Conservation (phyloP, 2,113 vertebrate genomes). For the Saccopteryx leptura region DNA sequence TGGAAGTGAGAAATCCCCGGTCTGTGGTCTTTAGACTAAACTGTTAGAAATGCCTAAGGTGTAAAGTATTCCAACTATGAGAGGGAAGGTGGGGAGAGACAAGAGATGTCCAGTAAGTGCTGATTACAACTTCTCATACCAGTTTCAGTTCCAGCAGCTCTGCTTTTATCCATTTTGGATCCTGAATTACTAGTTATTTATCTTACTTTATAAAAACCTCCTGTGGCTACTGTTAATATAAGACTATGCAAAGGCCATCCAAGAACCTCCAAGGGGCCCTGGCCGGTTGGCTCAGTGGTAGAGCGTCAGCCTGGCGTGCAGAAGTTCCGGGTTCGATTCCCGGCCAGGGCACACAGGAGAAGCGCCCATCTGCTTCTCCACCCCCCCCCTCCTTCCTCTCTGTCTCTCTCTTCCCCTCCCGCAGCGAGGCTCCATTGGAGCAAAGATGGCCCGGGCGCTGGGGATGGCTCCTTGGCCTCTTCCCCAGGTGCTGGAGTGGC, state of each 20-base stretch:
- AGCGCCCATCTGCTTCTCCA: too few relatives aligned
- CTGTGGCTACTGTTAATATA: not conserved
- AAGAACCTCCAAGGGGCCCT: not conserved
- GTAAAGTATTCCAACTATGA: not conserved
- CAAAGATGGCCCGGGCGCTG: too few relatives aligned
- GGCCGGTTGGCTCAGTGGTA: too few relatives aligned
- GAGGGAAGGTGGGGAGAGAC: not conserved
- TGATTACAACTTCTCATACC: not conserved
- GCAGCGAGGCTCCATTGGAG: too few relatives aligned
- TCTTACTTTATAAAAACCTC: slow-evolving; percentile 26
- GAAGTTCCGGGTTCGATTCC: too few relatives aligned
- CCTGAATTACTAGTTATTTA: not conserved
- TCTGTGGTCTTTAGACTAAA: not conserved
- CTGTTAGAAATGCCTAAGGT: not conserved
- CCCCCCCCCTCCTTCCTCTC: too few relatives aligned
- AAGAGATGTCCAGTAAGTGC: not conserved
- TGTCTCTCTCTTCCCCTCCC: too few relatives aligned
- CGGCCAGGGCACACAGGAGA: too few relatives aligned
- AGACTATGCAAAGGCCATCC: not conserved
- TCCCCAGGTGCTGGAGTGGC: too few relatives aligned
- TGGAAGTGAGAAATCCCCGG: not conserved
- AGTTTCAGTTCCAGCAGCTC: not conserved
- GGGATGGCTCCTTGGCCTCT: too few relatives aligned
- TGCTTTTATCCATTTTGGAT: not conserved
- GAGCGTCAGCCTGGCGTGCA: too few relatives aligned